Conservation (phyloP, 2,113 vertebrate genomes). For the Rhinichthys klamathensis region DNA sequence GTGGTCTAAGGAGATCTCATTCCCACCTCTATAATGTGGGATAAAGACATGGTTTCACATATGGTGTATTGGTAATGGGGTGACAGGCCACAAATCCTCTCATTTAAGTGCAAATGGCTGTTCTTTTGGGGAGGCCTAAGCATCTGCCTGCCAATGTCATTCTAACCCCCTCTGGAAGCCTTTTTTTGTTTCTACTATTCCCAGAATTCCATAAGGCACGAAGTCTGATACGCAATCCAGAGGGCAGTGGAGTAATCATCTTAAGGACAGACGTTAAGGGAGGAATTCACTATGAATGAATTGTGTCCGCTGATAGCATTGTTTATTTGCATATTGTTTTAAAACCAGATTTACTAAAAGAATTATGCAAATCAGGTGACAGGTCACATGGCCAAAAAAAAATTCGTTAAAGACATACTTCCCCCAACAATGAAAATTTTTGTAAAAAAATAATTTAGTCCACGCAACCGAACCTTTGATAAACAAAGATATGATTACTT, state of each 20-base stretch:
- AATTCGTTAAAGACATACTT: neutral
- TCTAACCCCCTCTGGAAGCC: slow-evolving; percentile 60
- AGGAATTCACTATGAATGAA: neutral
- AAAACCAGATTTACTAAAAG: neutral
- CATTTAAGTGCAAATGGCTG: slow-evolving; percentile 96
- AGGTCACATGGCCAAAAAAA: neutral
- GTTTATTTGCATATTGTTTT: slow-evolving; percentile 14
- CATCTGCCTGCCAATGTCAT: slow-evolving; percentile 72
- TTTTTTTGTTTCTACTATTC: slow-evolving; percentile 55
- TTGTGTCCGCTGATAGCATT: neutral
- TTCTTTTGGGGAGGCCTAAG: slow-evolving; percentile 71
- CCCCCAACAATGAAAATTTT: too few species aligned
- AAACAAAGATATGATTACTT: too few species aligned
- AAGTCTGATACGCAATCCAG: neutral
- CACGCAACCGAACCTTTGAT: too few species aligned
- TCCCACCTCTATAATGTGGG: slow-evolving; percentile 88
- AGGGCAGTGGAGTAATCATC: slow-evolving; percentile 3
- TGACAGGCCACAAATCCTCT: slow-evolving; percentile 89
- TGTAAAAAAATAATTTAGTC: too few species aligned
- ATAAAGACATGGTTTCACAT: slow-evolving; percentile 92
- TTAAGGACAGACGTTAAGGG: slow-evolving; percentile 17
- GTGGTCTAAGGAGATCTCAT: slow-evolving; percentile 89
- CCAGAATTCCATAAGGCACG: slow-evolving; percentile 10
- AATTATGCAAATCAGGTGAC: neutral
- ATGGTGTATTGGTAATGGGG: slow-evolving; percentile 90